Evolutionary conservation across 2,797 vertebrate genomes (phyloP), one percentile per base, ranked within the genome.

Genomic region (Syngnathus acus): DNA sequence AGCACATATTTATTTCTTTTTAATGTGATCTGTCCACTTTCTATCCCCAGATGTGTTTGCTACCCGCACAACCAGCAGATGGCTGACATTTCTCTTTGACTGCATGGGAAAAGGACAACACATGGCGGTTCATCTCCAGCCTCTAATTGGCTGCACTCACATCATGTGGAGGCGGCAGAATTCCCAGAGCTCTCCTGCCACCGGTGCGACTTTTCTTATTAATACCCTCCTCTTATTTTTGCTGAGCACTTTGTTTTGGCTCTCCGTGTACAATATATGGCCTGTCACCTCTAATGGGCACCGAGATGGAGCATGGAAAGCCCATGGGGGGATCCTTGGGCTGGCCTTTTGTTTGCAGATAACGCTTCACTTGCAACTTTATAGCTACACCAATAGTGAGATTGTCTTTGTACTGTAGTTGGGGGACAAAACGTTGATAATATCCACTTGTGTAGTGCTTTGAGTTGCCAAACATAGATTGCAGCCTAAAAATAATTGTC

Each of bases 191-290:
- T 85, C 78, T 66, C 64, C 9, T 67, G 76, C 85, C 84, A 73
- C 78, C 70, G 37, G 69, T 45, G 72, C 68, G 76, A 78, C 79
- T 89, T 87, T 79, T 71, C 89, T 91, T 89, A 90, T 90, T 87
- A 89, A 82, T 57, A 84, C 87, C 87, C 71, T 42, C 78, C 71
- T 66, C 82, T 76, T 90, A 88, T 80, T 88, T 90, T 80, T 89
- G 89, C 87, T 90, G 89, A 90, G 85, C 83, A 77, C 84, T 88
- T 91, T 89, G 87, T 91, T 90, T 90, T 88, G 84, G 72, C 82
- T 69, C 79, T 87, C 83, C 43, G 69, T 54, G 53, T 77, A 80
- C 87, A 78, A 88, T 91, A 86, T 83, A 91, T 90, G 88, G 90
- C 72, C 82, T 90, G 88, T 84, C 89, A 87, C 81, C 71, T 86